These are phyloP conservation scores for Drosophila percnosoma DNA, from an alignment of 2,888 invertebrate genomes.

Conservation along the genomic window DNA sequence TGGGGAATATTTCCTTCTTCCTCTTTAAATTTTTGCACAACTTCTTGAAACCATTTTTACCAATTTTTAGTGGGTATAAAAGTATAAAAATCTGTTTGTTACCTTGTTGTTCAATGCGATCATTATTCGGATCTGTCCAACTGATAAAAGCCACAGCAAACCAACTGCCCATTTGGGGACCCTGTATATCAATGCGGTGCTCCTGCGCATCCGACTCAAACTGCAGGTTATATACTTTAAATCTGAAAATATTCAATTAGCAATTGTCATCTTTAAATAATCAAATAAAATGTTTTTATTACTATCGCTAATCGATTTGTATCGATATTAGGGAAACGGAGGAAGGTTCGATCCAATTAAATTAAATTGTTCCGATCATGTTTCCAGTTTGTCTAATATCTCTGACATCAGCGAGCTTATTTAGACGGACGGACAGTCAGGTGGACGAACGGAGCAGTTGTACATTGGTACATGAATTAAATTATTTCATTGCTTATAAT, in stretches of 20 bases:
- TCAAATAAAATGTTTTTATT: neutral
- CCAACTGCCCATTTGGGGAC: slow-evolving; percentile 91
- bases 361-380: neutral
- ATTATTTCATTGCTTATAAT: no score
- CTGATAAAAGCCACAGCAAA: slow-evolving; percentile 92
- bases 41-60: neutral
- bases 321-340: neutral
- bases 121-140: slow-evolving; percentile 90
- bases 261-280: neutral
- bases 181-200: slow-evolving; percentile 87
- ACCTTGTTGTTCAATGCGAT: slow-evolving; percentile 92
- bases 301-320: neutral
- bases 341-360: no score
- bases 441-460: neutral
- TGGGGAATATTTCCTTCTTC: neutral
- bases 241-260: slow-evolving; percentile 21
- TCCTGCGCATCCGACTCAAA: slow-evolving; percentile 88
- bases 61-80: neutral
- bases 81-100: slow-evolving; percentile 45
- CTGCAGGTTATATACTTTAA: slow-evolving; percentile 86
- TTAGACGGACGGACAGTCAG: neutral
- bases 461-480: neutral
- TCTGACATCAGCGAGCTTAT: neutral
- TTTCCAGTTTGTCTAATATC: neutral
- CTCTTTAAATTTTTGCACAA: neutral